Conservation (phyloP, 2,888 invertebrate genomes). For the Saturnia japonica region DNA sequence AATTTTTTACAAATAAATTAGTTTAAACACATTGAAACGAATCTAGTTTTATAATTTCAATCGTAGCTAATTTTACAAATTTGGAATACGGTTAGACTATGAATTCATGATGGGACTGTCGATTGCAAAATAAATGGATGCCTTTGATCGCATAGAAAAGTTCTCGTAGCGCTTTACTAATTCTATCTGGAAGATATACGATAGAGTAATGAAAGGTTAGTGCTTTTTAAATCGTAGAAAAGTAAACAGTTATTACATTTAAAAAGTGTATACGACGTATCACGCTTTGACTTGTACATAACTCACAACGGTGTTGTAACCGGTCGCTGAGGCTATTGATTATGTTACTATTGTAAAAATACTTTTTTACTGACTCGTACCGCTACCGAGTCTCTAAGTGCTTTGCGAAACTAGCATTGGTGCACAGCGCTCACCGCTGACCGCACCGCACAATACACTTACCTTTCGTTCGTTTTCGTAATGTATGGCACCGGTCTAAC, state of each 20-base stretch:
- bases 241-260: too few relatives aligned
- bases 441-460: neutral
- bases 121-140: neutral
- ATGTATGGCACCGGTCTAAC: neutral
- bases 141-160: neutral
- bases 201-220: too few relatives aligned
- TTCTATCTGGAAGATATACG: too few relatives aligned
- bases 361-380: neutral
- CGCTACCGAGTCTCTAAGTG: neutral
- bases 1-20: neutral
- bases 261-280: too few relatives aligned
- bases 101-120: neutral
- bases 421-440: neutral
- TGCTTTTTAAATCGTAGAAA: too few relatives aligned
- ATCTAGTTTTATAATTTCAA: neutral
- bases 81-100: neutral
- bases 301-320: neutral
- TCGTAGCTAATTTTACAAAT: neutral
- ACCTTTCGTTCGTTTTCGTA: neutral
- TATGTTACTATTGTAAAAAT: neutral
- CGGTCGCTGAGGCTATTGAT: neutral
- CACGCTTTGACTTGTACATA: neutral
- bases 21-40: neutral
- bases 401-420: neutral
- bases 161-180: too few relatives aligned